phyloP scores from a whole-genome alignment of 1,140 invertebrate genomes.

The Papilio polyxenes region DNA sequence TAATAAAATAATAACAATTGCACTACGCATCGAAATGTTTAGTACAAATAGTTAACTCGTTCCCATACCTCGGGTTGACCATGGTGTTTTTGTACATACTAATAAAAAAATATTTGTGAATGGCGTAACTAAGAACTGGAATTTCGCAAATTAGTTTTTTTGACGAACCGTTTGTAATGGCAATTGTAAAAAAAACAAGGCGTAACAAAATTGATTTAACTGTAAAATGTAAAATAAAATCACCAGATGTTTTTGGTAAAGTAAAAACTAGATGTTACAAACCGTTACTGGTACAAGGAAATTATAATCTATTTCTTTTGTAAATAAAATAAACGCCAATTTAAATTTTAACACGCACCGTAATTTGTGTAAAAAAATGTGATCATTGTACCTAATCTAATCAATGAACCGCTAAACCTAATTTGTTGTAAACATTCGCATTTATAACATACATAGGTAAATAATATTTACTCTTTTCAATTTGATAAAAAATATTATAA shows the following conservation, averaged over 20 bases:
- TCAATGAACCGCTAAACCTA: too few species aligned
- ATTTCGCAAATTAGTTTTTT: slow-evolving; percentile 4
- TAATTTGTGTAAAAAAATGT: too few species aligned
- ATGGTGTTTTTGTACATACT: not conserved
- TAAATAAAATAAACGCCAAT: not conserved
- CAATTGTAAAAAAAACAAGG: not conserved
- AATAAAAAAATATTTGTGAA: slow-evolving; percentile 27
- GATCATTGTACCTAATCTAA: too few species aligned
- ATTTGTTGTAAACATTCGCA: too few species aligned
- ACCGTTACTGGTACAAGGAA: not conserved
- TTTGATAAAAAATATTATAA: too few species aligned
- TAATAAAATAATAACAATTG: not conserved
- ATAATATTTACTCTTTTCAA: too few species aligned
- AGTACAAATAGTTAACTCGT: not conserved
- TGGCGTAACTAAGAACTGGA: slow-evolving; percentile 23
- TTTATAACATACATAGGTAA: too few species aligned
- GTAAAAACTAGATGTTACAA: not conserved
- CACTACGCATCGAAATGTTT: too few species aligned
- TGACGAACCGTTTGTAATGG: not conserved
- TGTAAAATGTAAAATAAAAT: not conserved
- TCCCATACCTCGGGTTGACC: not conserved
- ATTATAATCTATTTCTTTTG: not conserved
- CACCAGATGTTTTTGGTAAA: not conserved
- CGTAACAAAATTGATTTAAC: slow-evolving; percentile 13
- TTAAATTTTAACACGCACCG: too few species aligned